A percentile compares a stretch with the other conserved stretches of the same genome.
phyloP scores from a whole-genome alignment of 2,888 invertebrate species.

The Synanthedon vespiformis region DNA sequence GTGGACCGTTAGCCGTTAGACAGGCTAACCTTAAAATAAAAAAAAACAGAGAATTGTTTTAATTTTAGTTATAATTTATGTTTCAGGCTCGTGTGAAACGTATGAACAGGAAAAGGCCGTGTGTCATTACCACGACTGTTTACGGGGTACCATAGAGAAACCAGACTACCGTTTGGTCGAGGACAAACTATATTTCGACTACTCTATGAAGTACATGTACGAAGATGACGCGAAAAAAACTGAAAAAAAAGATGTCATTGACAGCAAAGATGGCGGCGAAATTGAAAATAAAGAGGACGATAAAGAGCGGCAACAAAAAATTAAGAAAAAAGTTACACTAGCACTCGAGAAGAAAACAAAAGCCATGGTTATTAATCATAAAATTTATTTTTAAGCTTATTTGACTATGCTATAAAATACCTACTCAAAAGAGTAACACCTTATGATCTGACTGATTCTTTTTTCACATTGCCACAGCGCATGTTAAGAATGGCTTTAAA shows the following conservation, averaged over 20 bases:
- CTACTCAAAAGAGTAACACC: no score
- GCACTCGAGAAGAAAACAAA: constrained; percentile 29
- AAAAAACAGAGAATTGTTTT: no score
- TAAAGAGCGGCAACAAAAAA: constrained; percentile 15
- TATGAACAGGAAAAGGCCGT: constrained; percentile 73
- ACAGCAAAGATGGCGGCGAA: constrained; percentile 7
- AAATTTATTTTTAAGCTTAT: constrained; percentile 50
- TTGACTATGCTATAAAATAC: no score
- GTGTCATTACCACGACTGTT: constrained; percentile 68
- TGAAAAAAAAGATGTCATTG: constrained; percentile 11
- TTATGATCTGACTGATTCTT: no score
- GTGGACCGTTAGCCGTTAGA: no score
- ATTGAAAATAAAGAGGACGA: constrained; percentile 11
- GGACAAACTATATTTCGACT: constrained; percentile 54
- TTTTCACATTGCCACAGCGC: no score
- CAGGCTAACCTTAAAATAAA: no score
- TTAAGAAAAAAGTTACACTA: constrained; percentile 17
- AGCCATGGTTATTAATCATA: constrained; percentile 61
- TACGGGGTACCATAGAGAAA: constrained; percentile 53
- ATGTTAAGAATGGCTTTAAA: no score
- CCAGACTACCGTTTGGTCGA: constrained; percentile 57
- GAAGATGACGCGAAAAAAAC: constrained; percentile 21
- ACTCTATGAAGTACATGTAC: constrained; percentile 46
- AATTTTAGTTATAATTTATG: no score
- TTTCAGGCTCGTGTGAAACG: constrained; percentile 72